Evolutionary conservation across 2,113 vertebrate genomes (phyloP), one percentile per base, ranked within the genome.

Genomic region (Calypte anna): DNA sequence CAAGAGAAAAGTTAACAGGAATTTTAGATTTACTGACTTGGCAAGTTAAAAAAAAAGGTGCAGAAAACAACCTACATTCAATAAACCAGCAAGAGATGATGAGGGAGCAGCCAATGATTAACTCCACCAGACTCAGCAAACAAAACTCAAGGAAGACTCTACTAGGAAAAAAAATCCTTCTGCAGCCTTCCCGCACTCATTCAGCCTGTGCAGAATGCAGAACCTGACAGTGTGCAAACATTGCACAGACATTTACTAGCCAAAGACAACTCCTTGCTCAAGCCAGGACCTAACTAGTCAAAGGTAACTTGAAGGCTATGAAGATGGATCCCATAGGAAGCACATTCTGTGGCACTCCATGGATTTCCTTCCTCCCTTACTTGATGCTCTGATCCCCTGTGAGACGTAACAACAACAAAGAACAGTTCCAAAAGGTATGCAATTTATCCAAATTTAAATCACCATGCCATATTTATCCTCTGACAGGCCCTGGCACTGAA

Each of bases 261-360:
- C 59, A 54, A 30, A 75, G 55, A 44, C 14, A 16, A 9, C 9
- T 10, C 38, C 23, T 1, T 20, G 28, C 58, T 76, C 51, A 15
- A 14, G 13, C 28, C 38, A 1, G 3, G 25, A 63, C 9, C 48
- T 30, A 9, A 73, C 24, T 20, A 77, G 55, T 1, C 12, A 44
- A 31, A 68, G 46, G 80, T 17, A 78, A 58, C 38, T 31, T 25
- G 28, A 50, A 33, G 1, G 1, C 55, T 15, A 9, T 10, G 27
- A 50, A 66, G 68, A 76, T 6, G 14, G 55, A 13, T 62, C 31
- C 53, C 1, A 0, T 7, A 48, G 0, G 22, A 48, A 48, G 31
- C 0, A 0, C 10, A 4, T 33, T 62, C 23, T 24, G 24, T 6
- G n/a, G n/a, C 5, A 28, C 20, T 51, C 14, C 23, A 10, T 33